A percentile compares a stretch with the other conserved stretches of the same genome.
phyloP scores from a whole-genome alignment of 2,113 vertebrate species.

The Mus pahari region DNA sequence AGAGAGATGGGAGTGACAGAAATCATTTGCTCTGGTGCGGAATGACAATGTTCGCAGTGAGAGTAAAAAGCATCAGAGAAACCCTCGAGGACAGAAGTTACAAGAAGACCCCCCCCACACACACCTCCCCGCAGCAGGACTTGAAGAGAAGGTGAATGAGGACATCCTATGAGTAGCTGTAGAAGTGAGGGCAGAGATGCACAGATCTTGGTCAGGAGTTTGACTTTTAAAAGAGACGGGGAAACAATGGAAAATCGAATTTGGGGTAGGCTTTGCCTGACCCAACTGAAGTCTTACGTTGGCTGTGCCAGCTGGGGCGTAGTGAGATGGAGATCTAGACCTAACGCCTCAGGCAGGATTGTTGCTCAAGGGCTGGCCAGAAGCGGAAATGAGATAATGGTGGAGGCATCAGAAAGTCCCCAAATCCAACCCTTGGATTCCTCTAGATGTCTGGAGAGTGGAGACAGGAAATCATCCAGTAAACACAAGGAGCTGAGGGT shows the following conservation, averaged over 20 bases:
- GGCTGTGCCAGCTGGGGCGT: too few relatives aligned
- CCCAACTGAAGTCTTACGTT: not conserved
- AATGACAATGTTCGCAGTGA: not conserved
- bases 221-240: not conserved
- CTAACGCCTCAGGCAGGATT: not conserved
- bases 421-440: not conserved
- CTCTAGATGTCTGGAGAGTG: not conserved
- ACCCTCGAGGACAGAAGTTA: not conserved
- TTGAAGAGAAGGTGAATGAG: not conserved
- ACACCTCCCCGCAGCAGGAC: too few relatives aligned
- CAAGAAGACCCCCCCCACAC: not conserved
- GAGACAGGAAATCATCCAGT: not conserved
- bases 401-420: not conserved
- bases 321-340: not conserved
- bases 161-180: not conserved
- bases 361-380: not conserved
- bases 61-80: not conserved
- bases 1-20: not conserved
- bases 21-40: not conserved
- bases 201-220: not conserved
- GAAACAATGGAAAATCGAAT: not conserved
- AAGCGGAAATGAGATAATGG: not conserved
- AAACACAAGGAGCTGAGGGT: too few relatives aligned
- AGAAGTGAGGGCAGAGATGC: not conserved
- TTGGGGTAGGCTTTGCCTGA: not conserved